phyloP scores from a whole-genome alignment of 2,113 vertebrate species.

The Columba livia region DNA sequence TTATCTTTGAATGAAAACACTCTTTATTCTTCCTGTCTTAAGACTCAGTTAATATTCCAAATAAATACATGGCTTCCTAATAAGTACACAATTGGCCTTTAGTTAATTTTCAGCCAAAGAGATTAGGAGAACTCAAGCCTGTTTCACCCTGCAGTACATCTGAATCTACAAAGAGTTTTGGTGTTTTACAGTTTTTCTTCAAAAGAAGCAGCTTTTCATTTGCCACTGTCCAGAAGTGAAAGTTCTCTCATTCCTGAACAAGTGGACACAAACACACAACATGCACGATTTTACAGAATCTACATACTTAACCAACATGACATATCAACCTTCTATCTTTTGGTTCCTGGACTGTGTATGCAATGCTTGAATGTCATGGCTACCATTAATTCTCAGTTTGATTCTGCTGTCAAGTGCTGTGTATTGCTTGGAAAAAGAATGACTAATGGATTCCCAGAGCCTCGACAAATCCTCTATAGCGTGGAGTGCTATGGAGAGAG shows the following conservation, averaged over 20 bases:
- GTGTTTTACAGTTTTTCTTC: not conserved
- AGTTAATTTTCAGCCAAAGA: not conserved
- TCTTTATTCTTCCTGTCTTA: conserved; percentile 22
- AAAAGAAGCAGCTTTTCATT: not conserved
- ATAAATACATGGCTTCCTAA: conserved; percentile 13
- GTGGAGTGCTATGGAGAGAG: not conserved
- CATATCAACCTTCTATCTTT: not conserved
- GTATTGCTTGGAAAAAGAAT: not conserved
- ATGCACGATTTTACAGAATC: not conserved
- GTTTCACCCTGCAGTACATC: not conserved
- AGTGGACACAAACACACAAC: fast-evolving
- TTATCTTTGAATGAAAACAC: not conserved
- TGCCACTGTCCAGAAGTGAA: not conserved
- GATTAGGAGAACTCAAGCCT: conserved; percentile 1
- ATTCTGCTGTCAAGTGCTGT: not conserved
- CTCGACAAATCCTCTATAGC: not conserved
- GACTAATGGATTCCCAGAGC: not conserved
- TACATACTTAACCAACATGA: not conserved
- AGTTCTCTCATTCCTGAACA: not conserved
- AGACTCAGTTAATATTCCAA: conserved; percentile 28
- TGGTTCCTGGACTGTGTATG: not conserved
- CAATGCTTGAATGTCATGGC: not conserved
- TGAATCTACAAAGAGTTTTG: not conserved
- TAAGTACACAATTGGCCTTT: conserved; percentile 7
- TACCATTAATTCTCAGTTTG: not conserved